Percentiles rank a stretch among this genome's conserved stretches.
Evolutionary conservation across 2,797 vertebrate species (phyloP).

Genomic region (Aythya fuligula): DNA sequence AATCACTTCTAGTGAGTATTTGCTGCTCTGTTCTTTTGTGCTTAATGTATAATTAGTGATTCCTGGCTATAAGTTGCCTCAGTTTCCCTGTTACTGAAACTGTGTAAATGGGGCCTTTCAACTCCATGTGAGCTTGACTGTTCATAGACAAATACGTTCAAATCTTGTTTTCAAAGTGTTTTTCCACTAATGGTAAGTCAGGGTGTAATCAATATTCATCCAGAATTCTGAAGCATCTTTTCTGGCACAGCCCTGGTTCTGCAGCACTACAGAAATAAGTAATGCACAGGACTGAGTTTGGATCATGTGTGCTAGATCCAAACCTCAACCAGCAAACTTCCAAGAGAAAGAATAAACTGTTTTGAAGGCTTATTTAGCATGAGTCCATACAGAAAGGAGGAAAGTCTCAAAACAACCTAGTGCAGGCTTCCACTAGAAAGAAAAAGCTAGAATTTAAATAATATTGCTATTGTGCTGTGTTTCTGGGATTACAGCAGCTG

Average conservation of each 20-base stretch:
- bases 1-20: not conserved
- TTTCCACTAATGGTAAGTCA: not conserved
- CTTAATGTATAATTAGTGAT: not conserved
- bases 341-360: not conserved
- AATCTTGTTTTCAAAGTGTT: not conserved
- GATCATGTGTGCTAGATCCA: not conserved
- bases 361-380: not conserved
- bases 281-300: accelerated
- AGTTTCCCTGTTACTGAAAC: not conserved
- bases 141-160: not conserved
- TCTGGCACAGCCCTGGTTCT: not conserved
- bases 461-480: not conserved
- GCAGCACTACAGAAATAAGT: too few relatives aligned
- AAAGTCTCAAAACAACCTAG: not conserved
- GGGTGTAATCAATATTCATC: not conserved
- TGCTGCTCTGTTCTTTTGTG: not conserved
- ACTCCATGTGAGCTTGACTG: accelerated
- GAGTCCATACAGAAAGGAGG: not conserved
- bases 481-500: not conserved
- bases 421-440: not conserved
- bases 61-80: not conserved
- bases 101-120: not conserved
- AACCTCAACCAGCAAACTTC: not conserved
- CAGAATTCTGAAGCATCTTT: accelerated
- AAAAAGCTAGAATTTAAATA: not conserved